A percentile compares a stretch with the other conserved stretches of the same genome.
phyloP scores from a whole-genome alignment of 2,113 vertebrate genomes.

The Cavia porcellus region DNA sequence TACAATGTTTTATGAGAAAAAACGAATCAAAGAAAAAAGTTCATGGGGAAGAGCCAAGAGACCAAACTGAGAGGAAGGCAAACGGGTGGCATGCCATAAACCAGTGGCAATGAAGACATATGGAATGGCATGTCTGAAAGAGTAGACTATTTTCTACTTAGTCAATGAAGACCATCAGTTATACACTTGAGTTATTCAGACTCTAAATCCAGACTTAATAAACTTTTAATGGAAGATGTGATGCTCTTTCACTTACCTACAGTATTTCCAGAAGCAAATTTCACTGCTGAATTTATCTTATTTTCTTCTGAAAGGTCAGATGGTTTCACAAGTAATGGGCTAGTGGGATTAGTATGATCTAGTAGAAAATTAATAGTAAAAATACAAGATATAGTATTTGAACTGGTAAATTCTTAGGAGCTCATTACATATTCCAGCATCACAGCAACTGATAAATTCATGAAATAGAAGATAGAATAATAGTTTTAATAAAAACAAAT shows the following conservation, averaged over 20 bases:
- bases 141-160: neutral
- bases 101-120: neutral
- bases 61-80: neutral
- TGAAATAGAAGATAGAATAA: neutral
- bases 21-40: constrained; percentile 1
- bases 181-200: constrained; percentile 22
- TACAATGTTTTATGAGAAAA: constrained; percentile 20
- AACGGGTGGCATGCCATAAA: neutral
- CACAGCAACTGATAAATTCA: constrained; percentile 36
- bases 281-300: constrained; percentile 94
- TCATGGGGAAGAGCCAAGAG: neutral
- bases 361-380: constrained; percentile 70
- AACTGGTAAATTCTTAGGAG: constrained; percentile 23
- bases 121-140: neutral
- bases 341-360: constrained; percentile 97
- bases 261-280: constrained; percentile 95
- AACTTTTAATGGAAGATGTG: constrained; percentile 42
- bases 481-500: constrained; percentile 58
- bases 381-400: constrained; percentile 18
- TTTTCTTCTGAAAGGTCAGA: constrained; percentile 96
- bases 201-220: constrained; percentile 45
- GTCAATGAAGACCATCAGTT: constrained; percentile 6
- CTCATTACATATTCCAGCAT: constrained; percentile 1
- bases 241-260: constrained; percentile 90
- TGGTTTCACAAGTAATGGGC: constrained; percentile 94